A percentile compares a stretch with the other conserved stretches of the same genome.
Evolutionary conservation across 2,888 invertebrate genomes (phyloP).

Genomic region (Lypha dubia): DNA sequence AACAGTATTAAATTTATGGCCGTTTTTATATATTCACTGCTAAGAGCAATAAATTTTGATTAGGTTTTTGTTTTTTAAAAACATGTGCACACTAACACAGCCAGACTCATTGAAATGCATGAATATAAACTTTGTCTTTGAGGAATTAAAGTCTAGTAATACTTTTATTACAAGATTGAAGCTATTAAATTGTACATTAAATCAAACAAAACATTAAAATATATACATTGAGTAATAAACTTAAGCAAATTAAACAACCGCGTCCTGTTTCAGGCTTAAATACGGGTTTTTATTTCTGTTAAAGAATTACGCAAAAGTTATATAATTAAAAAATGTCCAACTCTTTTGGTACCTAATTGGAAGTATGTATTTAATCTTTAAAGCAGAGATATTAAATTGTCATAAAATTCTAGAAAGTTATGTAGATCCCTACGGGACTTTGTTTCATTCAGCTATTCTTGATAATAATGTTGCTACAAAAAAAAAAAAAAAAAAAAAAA

Average conservation of each 20-base stretch:
- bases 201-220: conserved; percentile 6
- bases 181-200: conserved; percentile 43
- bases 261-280: not conserved
- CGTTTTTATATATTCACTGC: conserved; percentile 54
- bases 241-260: not conserved
- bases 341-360: too few relatives aligned
- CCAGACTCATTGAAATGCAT: conserved; percentile 13
- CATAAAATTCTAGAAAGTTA: too few relatives aligned
- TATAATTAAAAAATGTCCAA: too few relatives aligned
- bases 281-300: not conserved
- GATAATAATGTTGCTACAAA: too few relatives aligned
- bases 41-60: conserved; percentile 68
- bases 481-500: too few relatives aligned
- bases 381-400: too few relatives aligned
- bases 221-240: not conserved
- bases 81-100: conserved; percentile 9
- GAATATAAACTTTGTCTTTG: conserved; percentile 19
- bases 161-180: conserved; percentile 48
- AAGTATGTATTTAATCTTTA: too few relatives aligned
- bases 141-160: conserved; percentile 27
- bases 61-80: conserved; percentile 59
- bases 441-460: too few relatives aligned
- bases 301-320: too few relatives aligned
- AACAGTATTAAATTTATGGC: conserved; percentile 59
- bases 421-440: too few relatives aligned